Percentiles rank a stretch among this genome's conserved stretches.
phyloP scores from a whole-genome alignment of 2,888 invertebrate genomes.

The Sialis lutaria region DNA sequence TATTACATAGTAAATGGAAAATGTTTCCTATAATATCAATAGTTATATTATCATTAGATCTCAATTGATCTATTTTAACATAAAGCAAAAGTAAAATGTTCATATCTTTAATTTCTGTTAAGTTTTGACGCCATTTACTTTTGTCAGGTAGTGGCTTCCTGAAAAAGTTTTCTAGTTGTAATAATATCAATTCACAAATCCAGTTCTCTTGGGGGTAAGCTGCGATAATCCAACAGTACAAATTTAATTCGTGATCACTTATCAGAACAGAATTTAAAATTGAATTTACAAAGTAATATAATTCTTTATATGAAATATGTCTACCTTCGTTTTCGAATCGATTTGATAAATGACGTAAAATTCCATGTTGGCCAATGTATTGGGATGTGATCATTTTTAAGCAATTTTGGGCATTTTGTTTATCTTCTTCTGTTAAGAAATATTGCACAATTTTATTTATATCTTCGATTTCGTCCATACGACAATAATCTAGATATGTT shows the following conservation, averaged over 20 bases:
- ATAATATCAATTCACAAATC: constrained; percentile 12
- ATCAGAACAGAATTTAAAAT: constrained; percentile 8
- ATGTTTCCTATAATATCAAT: constrained; percentile 8
- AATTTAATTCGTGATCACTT: constrained; percentile 5
- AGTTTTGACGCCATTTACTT: constrained; percentile 9
- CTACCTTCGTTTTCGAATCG: neutral
- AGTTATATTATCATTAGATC: constrained; percentile 1
- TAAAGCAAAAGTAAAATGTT: constrained; percentile 10
- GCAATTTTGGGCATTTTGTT: constrained; percentile 5
- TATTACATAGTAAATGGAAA: constrained; percentile 10
- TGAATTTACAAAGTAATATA: constrained; percentile 8
- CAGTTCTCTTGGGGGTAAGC: constrained; percentile 11
- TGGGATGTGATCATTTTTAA: constrained; percentile 6
- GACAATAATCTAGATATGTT: too few relatives aligned
- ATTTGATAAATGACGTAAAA: constrained; percentile 6
- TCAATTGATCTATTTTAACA: constrained; percentile 8
- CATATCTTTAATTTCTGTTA: constrained; percentile 10
- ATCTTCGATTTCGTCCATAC: constrained; percentile 5
- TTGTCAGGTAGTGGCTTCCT: constrained; percentile 8
- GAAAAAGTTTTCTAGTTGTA: constrained; percentile 12
- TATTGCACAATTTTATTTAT: constrained; percentile 5
- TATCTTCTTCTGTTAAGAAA: constrained; percentile 5
- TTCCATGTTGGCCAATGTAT: constrained; percentile 6
- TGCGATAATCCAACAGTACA: constrained; percentile 12
- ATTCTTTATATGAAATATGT: constrained; percentile 9